Base-by-base conservation (phyloP, 2,113 vertebrate species). In the Sander lucioperca region DNA sequence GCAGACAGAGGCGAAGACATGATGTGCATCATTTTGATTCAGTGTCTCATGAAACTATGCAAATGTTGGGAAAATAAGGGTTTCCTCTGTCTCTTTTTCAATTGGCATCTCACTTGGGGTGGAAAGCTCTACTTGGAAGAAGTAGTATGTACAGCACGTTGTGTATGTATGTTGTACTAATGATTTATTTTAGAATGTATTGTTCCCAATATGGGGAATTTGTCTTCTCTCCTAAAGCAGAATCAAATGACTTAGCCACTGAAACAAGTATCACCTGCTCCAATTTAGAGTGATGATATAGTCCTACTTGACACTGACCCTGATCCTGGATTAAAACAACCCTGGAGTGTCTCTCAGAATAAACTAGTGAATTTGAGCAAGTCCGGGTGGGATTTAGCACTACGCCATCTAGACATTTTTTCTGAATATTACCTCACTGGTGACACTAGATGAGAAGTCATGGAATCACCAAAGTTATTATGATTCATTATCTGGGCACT, bases 301-400 rank as follows among this genome's bases (percentile, higher is more conserved):
- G 58, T n/a, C 62, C 67, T 54, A 61, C 58, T 67, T 74, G 47
- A 58, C 53, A 51, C 61, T 57, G 53, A 83, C 76, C 54, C 68
- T 67, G 47, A 72, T 72, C 64, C 47, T 58, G 56, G 75, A 86
- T 86, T 80, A 74, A 87, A 77, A 69, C 50, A 66, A 65, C 68
- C 50, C 1, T 1, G 39, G 19, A 21, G 66, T 64, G 54, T 83
- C 69, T 75, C 43, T 80, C 67, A 73, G 14, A 74, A 59, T 72
- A 83, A 63, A 13, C 23, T 6, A 6, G 45, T 21, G 57, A 58
- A 75, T 65, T 27, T 75, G 48, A 54, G 8, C 2, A 53, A 54
- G 39, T 75, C 63, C 2, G 5, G 54, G 33, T 5, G 5, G 76
- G 21, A 23, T 85, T 85, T 74, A 74, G 53, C 21, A 3, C 21